Evolutionary conservation across 2,888 invertebrate genomes (phyloP).

Genomic region (Epistrophella euchroma): DNA sequence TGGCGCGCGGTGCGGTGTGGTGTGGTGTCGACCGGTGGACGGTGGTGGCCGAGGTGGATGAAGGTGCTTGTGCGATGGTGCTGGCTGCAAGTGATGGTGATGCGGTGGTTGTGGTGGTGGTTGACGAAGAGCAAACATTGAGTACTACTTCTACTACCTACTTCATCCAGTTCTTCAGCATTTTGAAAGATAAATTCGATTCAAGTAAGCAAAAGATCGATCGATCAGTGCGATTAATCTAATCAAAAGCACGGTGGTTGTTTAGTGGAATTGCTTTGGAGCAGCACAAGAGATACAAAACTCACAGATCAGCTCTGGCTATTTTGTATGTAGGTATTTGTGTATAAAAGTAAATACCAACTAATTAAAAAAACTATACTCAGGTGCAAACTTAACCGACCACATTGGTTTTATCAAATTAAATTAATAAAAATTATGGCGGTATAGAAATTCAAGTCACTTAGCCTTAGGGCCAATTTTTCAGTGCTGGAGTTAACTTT

Average conservation of each 20-base stretch:
- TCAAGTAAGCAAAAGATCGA: slow-evolving; percentile 53
- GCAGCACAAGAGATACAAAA: slow-evolving; percentile 28
- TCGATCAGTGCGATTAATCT: slow-evolving; percentile 67
- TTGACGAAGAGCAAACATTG: slow-evolving; percentile 27
- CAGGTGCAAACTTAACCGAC: not conserved
- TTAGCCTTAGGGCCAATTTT: no score
- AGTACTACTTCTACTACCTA: slow-evolving; percentile 1
- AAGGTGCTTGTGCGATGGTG: not conserved
- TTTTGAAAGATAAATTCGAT: slow-evolving; percentile 51
- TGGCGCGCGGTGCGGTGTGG: not conserved
- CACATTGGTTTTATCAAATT: not conserved
- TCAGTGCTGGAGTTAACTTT: no score
- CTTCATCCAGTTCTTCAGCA: slow-evolving; percentile 65
- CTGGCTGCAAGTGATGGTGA: not conserved
- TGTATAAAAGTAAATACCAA: slow-evolving; percentile 46
- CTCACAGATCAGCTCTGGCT: slow-evolving; percentile 3
- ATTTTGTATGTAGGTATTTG: slow-evolving; percentile 30
- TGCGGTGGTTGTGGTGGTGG: slow-evolving; percentile 5
- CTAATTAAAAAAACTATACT: slow-evolving; percentile 35
- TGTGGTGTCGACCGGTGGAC: not conserved
- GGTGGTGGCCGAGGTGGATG: not conserved
- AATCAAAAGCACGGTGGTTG: slow-evolving; percentile 66
- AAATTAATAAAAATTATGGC: no score
- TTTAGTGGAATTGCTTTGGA: slow-evolving; percentile 59
- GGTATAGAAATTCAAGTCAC: no score